Conservation (phyloP, 23 tunicate genomes). For the Halocynthia aurantium region DNA sequence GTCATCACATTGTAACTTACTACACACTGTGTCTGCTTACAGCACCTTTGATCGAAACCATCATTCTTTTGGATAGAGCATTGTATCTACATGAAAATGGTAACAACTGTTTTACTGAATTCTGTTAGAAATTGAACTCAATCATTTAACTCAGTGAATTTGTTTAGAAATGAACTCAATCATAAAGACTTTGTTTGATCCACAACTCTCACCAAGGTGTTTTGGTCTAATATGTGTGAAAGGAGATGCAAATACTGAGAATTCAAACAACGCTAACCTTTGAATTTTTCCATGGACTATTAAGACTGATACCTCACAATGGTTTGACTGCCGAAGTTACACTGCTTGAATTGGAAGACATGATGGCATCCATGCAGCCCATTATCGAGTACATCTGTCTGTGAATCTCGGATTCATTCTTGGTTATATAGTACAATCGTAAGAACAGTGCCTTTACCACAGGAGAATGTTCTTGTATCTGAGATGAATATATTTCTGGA, state of each 20-base stretch:
- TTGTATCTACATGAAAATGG: slow-evolving; percentile 68
- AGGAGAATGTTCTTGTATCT: slow-evolving; percentile 24
- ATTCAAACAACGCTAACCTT: too few relatives aligned
- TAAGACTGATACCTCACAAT: too few relatives aligned
- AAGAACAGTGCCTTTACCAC: slow-evolving; percentile 29
- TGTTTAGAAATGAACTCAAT: too few relatives aligned
- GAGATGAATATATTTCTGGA: slow-evolving; percentile 47
- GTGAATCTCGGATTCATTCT: slow-evolving; percentile 39
- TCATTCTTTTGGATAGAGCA: slow-evolving; percentile 67
- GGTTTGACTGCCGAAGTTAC: too few relatives aligned
- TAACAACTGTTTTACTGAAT: neutral
- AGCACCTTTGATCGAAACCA: slow-evolving; percentile 62
- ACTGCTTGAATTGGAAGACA: slow-evolving; percentile 15
- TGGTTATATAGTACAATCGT: slow-evolving; percentile 16
- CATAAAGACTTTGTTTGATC: neutral
- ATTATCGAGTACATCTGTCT: slow-evolving; percentile 38
- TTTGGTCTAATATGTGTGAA: neutral
- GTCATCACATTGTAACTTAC: slow-evolving; percentile 43
- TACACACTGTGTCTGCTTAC: slow-evolving; percentile 45
- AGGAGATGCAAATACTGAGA: too few relatives aligned
- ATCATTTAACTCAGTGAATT: too few relatives aligned
- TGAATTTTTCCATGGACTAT: too few relatives aligned
- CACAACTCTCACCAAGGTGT: slow-evolving; percentile 22
- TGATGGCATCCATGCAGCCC: slow-evolving; percentile 49
- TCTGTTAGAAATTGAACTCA: too few relatives aligned